Percentiles rank a stretch among this genome's conserved stretches.
phyloP scores from a whole-genome alignment of 2,113 vertebrate genomes.

The Heterocephalus glaber region DNA sequence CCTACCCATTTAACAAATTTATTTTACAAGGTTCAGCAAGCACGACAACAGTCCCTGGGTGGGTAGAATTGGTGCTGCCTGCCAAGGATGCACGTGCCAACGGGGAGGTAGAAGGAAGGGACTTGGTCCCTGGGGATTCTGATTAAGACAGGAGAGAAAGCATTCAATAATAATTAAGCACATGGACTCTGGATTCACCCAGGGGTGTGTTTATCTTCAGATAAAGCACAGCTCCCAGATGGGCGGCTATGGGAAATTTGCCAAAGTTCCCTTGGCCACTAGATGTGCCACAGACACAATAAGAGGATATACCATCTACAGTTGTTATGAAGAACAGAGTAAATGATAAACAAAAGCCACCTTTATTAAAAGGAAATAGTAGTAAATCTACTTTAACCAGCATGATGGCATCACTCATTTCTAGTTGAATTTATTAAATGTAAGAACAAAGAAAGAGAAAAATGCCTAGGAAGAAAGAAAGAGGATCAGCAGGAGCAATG shows the following conservation, averaged over 20 bases:
- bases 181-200: background rate
- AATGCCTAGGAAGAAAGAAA: background rate
- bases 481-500: background rate
- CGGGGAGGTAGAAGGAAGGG: background rate
- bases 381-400: background rate
- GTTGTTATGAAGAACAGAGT: background rate
- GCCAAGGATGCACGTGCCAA: background rate
- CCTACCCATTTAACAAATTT: background rate
- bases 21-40: background rate
- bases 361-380: background rate
- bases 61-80: background rate
- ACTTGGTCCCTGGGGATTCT: background rate
- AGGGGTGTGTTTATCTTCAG: background rate
- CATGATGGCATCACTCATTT: background rate
- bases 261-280: background rate
- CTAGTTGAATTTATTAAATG: background rate
- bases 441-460: background rate
- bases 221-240: background rate
- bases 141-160: background rate
- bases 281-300: background rate
- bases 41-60: background rate
- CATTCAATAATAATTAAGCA: background rate
- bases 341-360: background rate
- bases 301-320: background rate
- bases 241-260: background rate